A percentile compares a stretch with the other conserved stretches of the same genome.
These are phyloP conservation scores for Datnioides undecimradiatus DNA, from an alignment of 2,113 vertebrate genomes.

Conservation along the genomic window DNA sequence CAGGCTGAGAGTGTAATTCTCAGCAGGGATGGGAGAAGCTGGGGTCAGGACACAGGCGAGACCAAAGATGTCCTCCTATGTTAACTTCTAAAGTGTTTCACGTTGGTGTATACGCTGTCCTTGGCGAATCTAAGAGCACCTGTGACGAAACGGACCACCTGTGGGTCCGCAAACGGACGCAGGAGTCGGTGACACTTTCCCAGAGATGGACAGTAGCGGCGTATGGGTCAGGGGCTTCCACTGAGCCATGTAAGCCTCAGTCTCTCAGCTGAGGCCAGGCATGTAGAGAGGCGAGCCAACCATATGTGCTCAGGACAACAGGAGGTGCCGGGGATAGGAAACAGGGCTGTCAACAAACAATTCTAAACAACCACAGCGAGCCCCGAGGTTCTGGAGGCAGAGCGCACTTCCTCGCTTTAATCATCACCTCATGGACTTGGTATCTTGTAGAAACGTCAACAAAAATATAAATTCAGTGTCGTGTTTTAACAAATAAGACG, in stretches of 20 bases:
- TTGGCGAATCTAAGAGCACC: not conserved
- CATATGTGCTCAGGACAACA: conserved; percentile 67
- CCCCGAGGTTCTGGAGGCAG: conserved; percentile 48
- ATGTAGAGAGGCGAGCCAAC: conserved; percentile 60
- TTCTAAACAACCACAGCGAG: conserved; percentile 68
- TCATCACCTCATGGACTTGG: conserved; percentile 67
- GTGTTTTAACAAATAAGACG: conserved; percentile 38
- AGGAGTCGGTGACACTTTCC: conserved; percentile 25
- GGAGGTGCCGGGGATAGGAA: conserved; percentile 72
- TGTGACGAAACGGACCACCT: not conserved
- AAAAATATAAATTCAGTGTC: conserved; percentile 30
- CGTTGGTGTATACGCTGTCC: not conserved
- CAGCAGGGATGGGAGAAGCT: conserved; percentile 39
- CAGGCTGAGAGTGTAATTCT: conserved; percentile 35
- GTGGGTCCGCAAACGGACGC: not conserved
- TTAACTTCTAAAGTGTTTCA: conserved; percentile 15
- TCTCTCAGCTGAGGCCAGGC: conserved; percentile 58
- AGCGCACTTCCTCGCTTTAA: conserved; percentile 58
- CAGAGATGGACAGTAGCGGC: conserved; percentile 65
- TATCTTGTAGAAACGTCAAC: conserved; percentile 26
- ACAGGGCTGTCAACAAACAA: conserved; percentile 76
- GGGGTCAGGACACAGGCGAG: conserved; percentile 49
- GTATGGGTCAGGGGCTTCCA: conserved; percentile 58
- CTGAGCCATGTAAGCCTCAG: conserved; percentile 64
- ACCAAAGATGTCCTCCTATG: conserved; percentile 29